Percentiles rank a stretch among this genome's conserved stretches.
Conservation (phyloP, 2,797 vertebrate genomes). For the Lepus oiostolus region DNA sequence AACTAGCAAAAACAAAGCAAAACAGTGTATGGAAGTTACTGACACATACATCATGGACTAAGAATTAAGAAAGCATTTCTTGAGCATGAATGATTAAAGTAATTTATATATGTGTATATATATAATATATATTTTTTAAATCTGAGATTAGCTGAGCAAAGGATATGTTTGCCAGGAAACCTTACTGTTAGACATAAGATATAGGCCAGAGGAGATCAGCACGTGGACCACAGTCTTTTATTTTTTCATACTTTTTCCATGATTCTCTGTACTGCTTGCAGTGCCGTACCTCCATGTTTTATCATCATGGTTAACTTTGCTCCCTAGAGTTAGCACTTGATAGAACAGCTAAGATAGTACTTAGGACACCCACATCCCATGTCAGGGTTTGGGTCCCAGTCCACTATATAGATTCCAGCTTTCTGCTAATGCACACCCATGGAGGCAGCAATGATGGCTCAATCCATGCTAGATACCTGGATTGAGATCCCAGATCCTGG, state of each 20-base stretch:
- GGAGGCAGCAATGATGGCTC: too few species aligned
- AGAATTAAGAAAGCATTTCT: neutral
- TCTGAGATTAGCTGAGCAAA: neutral
- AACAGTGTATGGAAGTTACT: neutral
- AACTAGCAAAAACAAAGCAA: neutral
- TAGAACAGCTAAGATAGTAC: too few species aligned
- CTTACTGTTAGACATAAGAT: neutral
- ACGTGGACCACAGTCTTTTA: neutral
- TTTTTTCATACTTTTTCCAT: neutral
- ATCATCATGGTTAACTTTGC: neutral
- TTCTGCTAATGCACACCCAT: too few species aligned
- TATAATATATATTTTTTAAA: neutral
- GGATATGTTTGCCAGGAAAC: rapidly evolving
- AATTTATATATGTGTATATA: neutral
- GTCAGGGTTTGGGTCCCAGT: too few species aligned
- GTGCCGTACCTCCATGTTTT: neutral
- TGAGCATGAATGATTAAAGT: neutral
- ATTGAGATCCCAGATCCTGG: too few species aligned
- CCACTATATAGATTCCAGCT: too few species aligned
- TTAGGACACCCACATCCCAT: too few species aligned
- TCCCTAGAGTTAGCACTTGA: too few species aligned
- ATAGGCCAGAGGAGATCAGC: neutral
- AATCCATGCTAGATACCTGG: too few species aligned
- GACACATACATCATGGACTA: neutral
- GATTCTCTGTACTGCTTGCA: neutral